Evolutionary conservation across 2,797 vertebrate genomes (phyloP), one percentile per base, ranked within the genome.

Genomic region (Hafferia zeledoni): DNA sequence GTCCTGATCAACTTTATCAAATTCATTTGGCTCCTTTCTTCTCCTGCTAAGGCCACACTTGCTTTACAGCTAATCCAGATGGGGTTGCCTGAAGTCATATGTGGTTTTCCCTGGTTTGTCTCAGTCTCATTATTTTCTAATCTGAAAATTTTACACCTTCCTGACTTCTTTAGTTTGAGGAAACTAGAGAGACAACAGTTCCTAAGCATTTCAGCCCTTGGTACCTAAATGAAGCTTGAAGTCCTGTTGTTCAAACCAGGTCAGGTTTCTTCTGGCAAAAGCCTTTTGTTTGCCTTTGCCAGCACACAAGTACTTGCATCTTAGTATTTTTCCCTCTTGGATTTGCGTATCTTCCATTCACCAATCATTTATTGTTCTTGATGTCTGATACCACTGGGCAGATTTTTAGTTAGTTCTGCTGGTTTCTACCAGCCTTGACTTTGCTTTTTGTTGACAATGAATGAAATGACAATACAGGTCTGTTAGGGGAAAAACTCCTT

Each of bases 201-300:
- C 30, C 12, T 68, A 31, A 49, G 64, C 30, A 11, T 16, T 19
- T 50, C 37, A 89, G 30, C 59, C 18, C 10, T 56, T 64, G 9
- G 10, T 33, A 33, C 52, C 22, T 90, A 28, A 60, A 37, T 18
- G 44, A 78, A 92, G 23, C 35, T 46, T 49, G 28, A 84, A 27
- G 67, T 69, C 5, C 18, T 33, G 0, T 31, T 84, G 56, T 53
- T 90, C 0, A 0, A 93, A 53, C 17, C 47, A 67, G 11, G 37
- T 57, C 17, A n/a, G 19, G 18, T 47, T 80, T 91, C 72, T 89
- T n/a, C 61, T 87, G 64, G 68, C 37, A 92, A 68, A 65, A 90
- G 27, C 13, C 10, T 57, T 56, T 20, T 67, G 41, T 43, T 22
- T 55, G 27, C 49, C 59, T 90, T 92, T 84, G 53, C 44, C 37